These are phyloP conservation scores for Smutsia gigantea DNA, from an alignment of 2,797 vertebrate genomes.

Conservation along the genomic window DNA sequence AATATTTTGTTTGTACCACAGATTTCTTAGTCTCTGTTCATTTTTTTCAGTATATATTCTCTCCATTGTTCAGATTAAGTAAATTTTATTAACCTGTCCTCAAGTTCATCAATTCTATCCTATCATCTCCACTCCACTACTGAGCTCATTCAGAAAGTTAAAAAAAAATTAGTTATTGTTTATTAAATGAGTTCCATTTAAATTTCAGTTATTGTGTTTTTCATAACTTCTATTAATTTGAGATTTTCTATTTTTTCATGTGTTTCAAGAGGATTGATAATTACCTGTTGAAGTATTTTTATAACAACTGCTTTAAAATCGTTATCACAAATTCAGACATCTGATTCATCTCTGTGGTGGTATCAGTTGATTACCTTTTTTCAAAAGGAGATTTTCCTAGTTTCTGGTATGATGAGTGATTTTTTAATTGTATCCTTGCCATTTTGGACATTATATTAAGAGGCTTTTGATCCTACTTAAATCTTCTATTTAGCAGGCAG, in stretches of 20 bases:
- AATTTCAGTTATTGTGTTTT: neutral
- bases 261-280: neutral
- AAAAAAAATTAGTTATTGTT: neutral
- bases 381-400: neutral
- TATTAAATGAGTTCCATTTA: slow-evolving; percentile 1
- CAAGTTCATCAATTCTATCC: neutral
- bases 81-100: neutral
- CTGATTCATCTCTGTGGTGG: neutral
- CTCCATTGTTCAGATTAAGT: neutral
- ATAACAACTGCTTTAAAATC: neutral
- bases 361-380: neutral
- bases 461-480: neutral
- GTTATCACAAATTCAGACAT: neutral
- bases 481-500: neutral
- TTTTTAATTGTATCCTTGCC: neutral
- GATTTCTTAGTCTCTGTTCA: neutral
- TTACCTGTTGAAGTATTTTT: neutral
- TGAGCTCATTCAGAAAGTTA: neutral
- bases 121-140: neutral
- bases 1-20: neutral
- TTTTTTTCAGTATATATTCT: neutral
- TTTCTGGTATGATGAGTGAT: neutral
- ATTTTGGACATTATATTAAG: neutral
- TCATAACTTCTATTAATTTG: neutral
- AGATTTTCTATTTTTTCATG: neutral